Base-by-base conservation (phyloP, 2,888 invertebrate species). In the Eupsilia transversa region DNA sequence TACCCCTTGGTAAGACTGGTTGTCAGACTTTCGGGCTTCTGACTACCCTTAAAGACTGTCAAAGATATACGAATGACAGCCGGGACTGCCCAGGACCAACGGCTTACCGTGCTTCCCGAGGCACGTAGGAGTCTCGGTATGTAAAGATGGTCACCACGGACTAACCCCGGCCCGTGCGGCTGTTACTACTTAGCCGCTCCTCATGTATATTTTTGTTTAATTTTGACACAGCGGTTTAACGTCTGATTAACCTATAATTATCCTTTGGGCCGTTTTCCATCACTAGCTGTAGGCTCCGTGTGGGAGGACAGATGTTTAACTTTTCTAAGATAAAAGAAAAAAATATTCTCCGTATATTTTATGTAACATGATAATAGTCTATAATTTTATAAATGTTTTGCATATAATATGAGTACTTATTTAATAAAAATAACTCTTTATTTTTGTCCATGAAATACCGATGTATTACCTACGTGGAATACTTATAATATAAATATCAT, bases 221-320 rank as follows among this genome's bases (percentile, higher is more conserved):
- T 46, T 46, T 46, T 46, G 49, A 65, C 52, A 57, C 3, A 35
- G 23, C 30, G 38, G 23, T 54, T 64, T 43, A 20, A 30, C 20
- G 30, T 65, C 38, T 46, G 43, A 33, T 57, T 27, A 68, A 35
- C 38, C 57, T 59, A 63, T 80, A 83, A 80, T 83, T 73, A 79
- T 67, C 23, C 27, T 54, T 63, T 46, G 52, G 23, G 38, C 20
- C 35, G n/a, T 63, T 59, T 56, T 52, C 60, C 65, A 61, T 69
- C 65, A 69, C 49, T 69, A 23, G 79, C 79, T 72, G 56, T 46
- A 65, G 64, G 79, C 73, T 41, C 4, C 1, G 14, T 23, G 82
- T 71, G 79, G 73, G 79, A 57, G 78, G 83, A 80, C 83, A 72
- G 59, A 57, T 77, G 78, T 64, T 67, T n/a, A 70, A 77, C 33